Conservation (phyloP, 2,888 invertebrate species). For the Xylocampa areola region DNA sequence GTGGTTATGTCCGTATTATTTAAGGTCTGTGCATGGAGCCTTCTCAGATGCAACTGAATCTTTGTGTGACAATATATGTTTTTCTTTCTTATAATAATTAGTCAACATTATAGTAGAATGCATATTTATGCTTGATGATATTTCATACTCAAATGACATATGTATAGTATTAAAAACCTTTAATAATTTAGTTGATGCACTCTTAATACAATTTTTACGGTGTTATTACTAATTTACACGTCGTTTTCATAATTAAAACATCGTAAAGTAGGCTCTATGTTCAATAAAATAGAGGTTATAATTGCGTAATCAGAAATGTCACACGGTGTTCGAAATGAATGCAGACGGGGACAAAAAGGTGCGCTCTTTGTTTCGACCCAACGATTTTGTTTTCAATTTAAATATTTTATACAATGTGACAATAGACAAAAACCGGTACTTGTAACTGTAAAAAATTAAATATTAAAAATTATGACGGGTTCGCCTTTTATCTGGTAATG, state of each 20-base stretch:
- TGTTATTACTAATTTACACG: slow-evolving; percentile 74
- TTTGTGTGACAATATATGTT: too few species aligned
- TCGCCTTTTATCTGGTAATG: slow-evolving; percentile 76
- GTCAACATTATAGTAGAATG: too few species aligned
- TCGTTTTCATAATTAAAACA: slow-evolving; percentile 20
- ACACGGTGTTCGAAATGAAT: slow-evolving; percentile 65
- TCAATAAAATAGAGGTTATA: slow-evolving; percentile 17
- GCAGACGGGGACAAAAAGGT: slow-evolving; percentile 75
- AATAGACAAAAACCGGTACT: slow-evolving; percentile 89
- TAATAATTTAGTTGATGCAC: slow-evolving; percentile 48
- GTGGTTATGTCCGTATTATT: too few species aligned
- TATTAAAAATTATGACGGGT: slow-evolving; percentile 87
- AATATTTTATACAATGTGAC: slow-evolving; percentile 87
- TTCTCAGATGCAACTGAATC: too few species aligned
- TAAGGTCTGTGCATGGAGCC: too few species aligned
- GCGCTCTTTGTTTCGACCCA: slow-evolving; percentile 84
- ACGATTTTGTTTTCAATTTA: slow-evolving; percentile 87
- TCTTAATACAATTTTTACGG: slow-evolving; percentile 62
- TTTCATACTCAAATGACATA: slow-evolving; percentile 25
- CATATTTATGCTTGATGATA: slow-evolving; percentile 1
- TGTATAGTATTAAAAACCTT: slow-evolving; percentile 25
- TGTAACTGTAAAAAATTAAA: slow-evolving; percentile 89
- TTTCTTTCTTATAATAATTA: too few species aligned
- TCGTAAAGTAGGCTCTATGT: slow-evolving; percentile 20
- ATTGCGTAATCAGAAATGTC: slow-evolving; percentile 35